Base-by-base conservation (phyloP, 2,888 invertebrate species). In the Trissolcus japonicus region DNA sequence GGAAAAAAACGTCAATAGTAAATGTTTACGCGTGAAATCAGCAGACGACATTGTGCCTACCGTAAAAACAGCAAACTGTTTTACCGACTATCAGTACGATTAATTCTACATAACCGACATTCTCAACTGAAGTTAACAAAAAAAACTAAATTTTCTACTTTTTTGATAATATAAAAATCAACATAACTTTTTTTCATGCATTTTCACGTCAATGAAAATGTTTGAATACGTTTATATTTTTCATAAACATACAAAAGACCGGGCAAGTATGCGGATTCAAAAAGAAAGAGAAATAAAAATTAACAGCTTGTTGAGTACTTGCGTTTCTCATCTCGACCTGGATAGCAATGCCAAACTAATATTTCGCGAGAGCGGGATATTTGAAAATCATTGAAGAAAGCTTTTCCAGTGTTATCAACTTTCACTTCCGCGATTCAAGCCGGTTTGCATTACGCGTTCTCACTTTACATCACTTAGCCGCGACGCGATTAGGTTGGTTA, bases 361-460 rank as follows among this genome's bases (percentile, higher is more conserved):
- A 50, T 63, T 19, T 51, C 9, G 46, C 59, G 48, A 66, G 63
- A 74, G 68, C 43, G 51, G 17, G 62, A 76, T 76, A 76, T 73
- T 76, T 71, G 81, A 81, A 81, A 82, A 81, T 82, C 78, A 76
- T 74, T 53, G 79, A 80, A 79, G 82, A 81, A 84, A 83, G 82
- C 80, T 83, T 84, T 82, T 83, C 80, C 80, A 75, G 51, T 78
- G 56, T 79, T 79, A 74, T 75, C 51, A 68, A 83, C 85, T 85
- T 85, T 85, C 85, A 82, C 85, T 85, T 85, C 84, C 84, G 82
- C 69, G 76, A 78, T 80, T 69, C 78, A 79, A 80, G 76, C 78
- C 78, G 76, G 71, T 80, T 80, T 78, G 76, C 76, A 79, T 80
- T 80, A 80, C 67, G 78, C 80, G 56, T 73, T 61, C 76, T 68